phyloP scores from a whole-genome alignment of 2,113 vertebrate genomes.

The Clarias batrachus region DNA sequence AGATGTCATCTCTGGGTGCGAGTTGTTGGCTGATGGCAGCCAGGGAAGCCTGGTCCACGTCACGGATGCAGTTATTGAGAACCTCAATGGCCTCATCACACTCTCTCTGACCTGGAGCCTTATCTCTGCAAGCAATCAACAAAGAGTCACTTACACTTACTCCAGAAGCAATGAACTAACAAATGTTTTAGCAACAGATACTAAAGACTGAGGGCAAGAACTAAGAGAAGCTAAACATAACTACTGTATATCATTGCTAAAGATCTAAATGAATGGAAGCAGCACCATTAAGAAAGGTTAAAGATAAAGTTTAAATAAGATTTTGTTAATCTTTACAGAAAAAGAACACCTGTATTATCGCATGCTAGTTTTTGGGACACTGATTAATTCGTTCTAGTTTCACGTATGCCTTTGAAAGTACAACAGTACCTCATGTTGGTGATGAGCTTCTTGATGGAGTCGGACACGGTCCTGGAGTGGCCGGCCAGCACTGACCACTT shows the following conservation, averaged over 20 bases:
- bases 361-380: not conserved
- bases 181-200: not conserved
- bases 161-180: not conserved
- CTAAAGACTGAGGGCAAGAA: not conserved
- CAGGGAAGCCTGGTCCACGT: slow-evolving; percentile 93
- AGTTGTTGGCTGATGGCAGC: slow-evolving; percentile 96
- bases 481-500: slow-evolving; percentile 93
- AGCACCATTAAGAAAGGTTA: not conserved
- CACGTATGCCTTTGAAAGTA: not conserved
- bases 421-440: slow-evolving; percentile 89
- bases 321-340: not conserved
- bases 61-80: slow-evolving; percentile 88
- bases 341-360: too few relatives aligned
- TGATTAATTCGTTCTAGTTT: not conserved
- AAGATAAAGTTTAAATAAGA: not conserved
- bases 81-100: slow-evolving; percentile 92
- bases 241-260: not conserved
- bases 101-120: slow-evolving; percentile 93
- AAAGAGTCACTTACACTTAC: not conserved
- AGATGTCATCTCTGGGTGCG: slow-evolving; percentile 88
- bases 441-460: slow-evolving; percentile 98
- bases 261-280: not conserved
- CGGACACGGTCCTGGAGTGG: slow-evolving; percentile 93
- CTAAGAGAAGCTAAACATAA: not conserved
- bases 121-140: slow-evolving; percentile 77